phyloP scores from a whole-genome alignment of 2,888 invertebrate genomes.

The Oligia latruncula region DNA sequence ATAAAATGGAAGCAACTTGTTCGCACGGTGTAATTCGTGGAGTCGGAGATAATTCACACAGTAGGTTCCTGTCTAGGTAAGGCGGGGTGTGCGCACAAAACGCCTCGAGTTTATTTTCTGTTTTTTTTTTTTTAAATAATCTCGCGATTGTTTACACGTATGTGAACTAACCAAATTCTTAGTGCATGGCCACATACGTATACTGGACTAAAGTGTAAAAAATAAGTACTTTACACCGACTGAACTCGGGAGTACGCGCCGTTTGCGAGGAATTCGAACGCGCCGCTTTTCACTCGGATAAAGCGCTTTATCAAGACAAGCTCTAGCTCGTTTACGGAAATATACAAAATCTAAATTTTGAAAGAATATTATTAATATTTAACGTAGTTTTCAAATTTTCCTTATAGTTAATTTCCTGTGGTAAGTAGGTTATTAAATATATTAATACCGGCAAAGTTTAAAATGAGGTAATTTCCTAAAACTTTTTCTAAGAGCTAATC shows the following conservation, averaged over 20 bases:
- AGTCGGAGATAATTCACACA: background rate
- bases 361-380: background rate
- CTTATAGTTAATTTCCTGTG: background rate
- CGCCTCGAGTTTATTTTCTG: background rate
- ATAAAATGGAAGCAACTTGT: conserved; percentile 51
- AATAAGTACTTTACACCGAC: background rate
- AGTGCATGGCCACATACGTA: background rate
- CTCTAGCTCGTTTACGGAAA: background rate
- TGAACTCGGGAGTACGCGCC: background rate
- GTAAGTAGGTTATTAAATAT: background rate
- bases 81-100: background rate
- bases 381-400: background rate
- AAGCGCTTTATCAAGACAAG: background rate
- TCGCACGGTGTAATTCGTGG: conserved; percentile 29
- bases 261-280: background rate
- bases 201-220: background rate
- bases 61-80: background rate
- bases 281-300: no score
- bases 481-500: background rate
- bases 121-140: background rate
- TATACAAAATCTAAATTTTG: conserved; percentile 4
- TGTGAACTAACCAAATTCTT: background rate
- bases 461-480: background rate
- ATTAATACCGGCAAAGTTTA: background rate
- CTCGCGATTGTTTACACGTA: no score